Percentiles rank a stretch among this genome's conserved stretches.
Conservation (phyloP, 2,113 vertebrate genomes). For the Takifugu bimaculatus region DNA sequence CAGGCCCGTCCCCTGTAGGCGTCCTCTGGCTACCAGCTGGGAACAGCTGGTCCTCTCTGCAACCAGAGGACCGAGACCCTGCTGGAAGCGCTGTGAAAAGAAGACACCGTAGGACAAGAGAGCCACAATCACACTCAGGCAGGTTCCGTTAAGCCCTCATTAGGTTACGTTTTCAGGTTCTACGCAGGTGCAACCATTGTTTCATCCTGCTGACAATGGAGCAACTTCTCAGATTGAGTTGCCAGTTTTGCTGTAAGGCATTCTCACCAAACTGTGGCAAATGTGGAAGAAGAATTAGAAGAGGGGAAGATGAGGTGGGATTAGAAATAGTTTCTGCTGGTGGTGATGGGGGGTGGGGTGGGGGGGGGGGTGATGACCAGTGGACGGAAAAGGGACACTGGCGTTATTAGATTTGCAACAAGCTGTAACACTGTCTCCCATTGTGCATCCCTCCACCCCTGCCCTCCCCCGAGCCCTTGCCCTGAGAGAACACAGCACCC, state of each 20-base stretch:
- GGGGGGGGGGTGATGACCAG: conserved; percentile 28
- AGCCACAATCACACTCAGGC: conserved; percentile 40
- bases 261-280: conserved; percentile 38
- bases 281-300: conserved; percentile 27
- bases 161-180: conserved; percentile 57
- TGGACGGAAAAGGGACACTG: conserved; percentile 57
- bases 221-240: conserved; percentile 40
- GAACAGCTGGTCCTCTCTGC: conserved; percentile 76
- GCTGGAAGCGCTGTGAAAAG: conserved; percentile 55
- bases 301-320: conserved; percentile 23
- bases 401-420: conserved; percentile 77
- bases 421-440: conserved; percentile 73
- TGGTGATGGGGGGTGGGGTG: neutral
- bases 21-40: conserved; percentile 70
- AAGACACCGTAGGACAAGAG: conserved; percentile 42
- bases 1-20: conserved; percentile 67
- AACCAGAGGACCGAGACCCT: conserved; percentile 43
- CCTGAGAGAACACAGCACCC: conserved; percentile 46
- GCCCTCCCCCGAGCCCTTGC: conserved; percentile 53
- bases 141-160: conserved; percentile 57
- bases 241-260: conserved; percentile 19
- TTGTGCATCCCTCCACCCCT: conserved; percentile 65
- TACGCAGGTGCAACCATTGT: conserved; percentile 53
- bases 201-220: conserved; percentile 34
- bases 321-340: conserved; percentile 31